Evolutionary conservation across 92 coral and sea anemone species (phyloP).

Genomic region (Epizoanthus rinbou): DNA sequence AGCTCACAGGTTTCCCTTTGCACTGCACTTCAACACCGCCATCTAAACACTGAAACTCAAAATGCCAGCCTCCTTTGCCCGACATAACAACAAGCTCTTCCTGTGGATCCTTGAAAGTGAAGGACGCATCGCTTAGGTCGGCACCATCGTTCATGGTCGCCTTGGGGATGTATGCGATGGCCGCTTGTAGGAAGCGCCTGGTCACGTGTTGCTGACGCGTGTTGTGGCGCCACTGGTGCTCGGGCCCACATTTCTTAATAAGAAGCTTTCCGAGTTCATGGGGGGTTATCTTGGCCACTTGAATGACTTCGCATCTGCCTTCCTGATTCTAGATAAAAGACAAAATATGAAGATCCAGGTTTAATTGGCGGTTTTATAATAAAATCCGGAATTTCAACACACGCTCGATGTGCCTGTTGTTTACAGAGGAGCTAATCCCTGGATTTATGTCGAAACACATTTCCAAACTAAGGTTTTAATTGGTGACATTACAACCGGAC

Average conservation of each 20-base stretch:
- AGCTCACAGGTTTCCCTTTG: no score
- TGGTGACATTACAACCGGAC: no score
- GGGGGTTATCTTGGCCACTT: conserved; percentile 2
- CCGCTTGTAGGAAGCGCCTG: conserved; percentile 32
- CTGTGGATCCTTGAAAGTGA: conserved; percentile 12
- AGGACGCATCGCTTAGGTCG: conserved; percentile 16
- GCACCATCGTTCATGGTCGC: conserved; percentile 25
- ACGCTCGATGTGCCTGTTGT: no score
- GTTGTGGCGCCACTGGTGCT: conserved; percentile 8
- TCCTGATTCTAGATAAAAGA: no score
- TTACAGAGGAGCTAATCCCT: no score
- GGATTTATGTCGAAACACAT: no score
- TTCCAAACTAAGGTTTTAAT: no score
- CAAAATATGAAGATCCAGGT: no score
- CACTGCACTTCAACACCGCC: not conserved
- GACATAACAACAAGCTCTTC: conserved; percentile 12
- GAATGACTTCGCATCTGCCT: not conserved
- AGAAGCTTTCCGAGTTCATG: conserved; percentile 21
- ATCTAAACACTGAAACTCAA: conserved; percentile 3
- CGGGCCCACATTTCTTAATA: conserved; percentile 13
- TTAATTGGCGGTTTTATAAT: no score
- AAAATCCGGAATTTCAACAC: no score
- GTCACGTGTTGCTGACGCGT: conserved; percentile 1
- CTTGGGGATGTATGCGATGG: conserved; percentile 34
- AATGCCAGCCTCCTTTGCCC: conserved; percentile 22